phyloP scores from a whole-genome alignment of 2,888 invertebrate genomes.

The Halocaridina rubra region DNA sequence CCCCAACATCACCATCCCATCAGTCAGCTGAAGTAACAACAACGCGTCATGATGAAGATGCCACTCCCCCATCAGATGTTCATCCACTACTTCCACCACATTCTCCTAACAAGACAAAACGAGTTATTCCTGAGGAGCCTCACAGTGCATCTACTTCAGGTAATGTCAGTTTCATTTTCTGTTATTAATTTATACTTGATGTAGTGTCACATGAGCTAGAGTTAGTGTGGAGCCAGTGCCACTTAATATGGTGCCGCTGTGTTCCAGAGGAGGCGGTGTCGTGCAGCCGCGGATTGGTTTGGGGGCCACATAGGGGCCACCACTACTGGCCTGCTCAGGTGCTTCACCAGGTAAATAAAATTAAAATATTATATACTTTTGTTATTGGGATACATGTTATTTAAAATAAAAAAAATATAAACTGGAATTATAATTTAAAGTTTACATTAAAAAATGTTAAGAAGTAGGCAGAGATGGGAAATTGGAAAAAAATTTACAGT shows the following conservation, averaged over 20 bases:
- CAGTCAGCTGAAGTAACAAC: slow-evolving; percentile 63
- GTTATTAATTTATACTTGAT: slow-evolving; percentile 15
- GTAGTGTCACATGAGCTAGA: slow-evolving; percentile 48
- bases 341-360: slow-evolving; percentile 58
- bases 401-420: too few relatives aligned
- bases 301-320: slow-evolving; percentile 61
- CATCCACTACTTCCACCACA: slow-evolving; percentile 36
- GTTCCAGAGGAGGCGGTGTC: slow-evolving; percentile 55
- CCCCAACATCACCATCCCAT: slow-evolving; percentile 59
- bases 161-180: slow-evolving; percentile 19
- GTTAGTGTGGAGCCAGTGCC: slow-evolving; percentile 48
- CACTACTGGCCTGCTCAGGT: slow-evolving; percentile 62
- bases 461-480: too few relatives aligned
- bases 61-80: slow-evolving; percentile 41
- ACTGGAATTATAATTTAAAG: too few relatives aligned
- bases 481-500: too few relatives aligned
- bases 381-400: too few relatives aligned
- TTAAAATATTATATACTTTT: neutral
- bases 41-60: slow-evolving; percentile 60
- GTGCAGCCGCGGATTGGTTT: slow-evolving; percentile 55
- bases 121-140: slow-evolving; percentile 40
- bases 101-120: slow-evolving; percentile 48
- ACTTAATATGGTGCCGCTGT: slow-evolving; percentile 53
- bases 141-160: slow-evolving; percentile 55
- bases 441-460: too few relatives aligned